phyloP scores from a whole-genome alignment of 2,797 vertebrate genomes.

The Thunnus albacares region DNA sequence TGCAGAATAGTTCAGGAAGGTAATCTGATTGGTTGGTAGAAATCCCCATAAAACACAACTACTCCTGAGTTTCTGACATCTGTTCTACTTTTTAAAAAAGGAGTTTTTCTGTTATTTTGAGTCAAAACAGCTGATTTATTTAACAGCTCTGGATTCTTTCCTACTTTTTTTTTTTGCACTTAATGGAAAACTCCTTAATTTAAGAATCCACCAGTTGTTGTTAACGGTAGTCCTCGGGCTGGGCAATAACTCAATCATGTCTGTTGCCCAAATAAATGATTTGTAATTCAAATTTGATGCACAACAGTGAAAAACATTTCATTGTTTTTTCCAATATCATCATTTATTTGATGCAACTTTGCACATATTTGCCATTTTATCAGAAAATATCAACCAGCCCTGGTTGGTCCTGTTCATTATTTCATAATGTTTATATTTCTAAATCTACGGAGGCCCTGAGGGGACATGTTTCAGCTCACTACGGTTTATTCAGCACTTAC shows the following conservation, averaged over 20 bases:
- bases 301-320: not conserved
- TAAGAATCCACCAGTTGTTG: not conserved
- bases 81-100: not conserved
- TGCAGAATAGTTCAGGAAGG: not conserved
- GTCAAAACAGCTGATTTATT: not conserved
- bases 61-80: not conserved
- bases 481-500: too few species aligned
- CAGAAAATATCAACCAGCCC: not conserved
- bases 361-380: not conserved
- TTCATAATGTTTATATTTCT: not conserved
- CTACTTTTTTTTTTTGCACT: not conserved
- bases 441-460: not conserved
- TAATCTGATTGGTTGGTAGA: not conserved
- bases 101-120: too few species aligned
- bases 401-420: not conserved
- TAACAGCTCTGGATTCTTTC: not conserved
- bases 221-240: not conserved
- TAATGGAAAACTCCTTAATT: not conserved
- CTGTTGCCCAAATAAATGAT: not conserved
- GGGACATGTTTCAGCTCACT: not conserved
- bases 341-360: conserved; percentile 6
- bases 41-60: not conserved
- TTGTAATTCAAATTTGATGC: not conserved
- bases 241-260: not conserved
- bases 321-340: not conserved